phyloP scores from a whole-genome alignment of 2,888 invertebrate species.

The Ephialtes manifestator region DNA sequence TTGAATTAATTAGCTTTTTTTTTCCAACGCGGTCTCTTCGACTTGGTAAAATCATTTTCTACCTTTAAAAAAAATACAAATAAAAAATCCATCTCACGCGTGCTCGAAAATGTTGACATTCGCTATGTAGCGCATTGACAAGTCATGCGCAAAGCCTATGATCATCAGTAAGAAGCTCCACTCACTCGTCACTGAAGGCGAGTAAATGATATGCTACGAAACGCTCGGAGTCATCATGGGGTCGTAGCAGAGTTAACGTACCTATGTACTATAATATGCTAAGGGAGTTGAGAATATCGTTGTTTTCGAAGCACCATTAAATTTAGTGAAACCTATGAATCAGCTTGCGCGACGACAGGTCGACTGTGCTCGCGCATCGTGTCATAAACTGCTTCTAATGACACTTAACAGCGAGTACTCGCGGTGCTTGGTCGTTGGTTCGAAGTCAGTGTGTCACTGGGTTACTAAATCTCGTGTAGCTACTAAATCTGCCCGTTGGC shows the following conservation, averaged over 20 bases:
- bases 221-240: conserved; percentile 7
- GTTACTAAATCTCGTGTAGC: conserved; percentile 66
- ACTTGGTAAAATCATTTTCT: conserved; percentile 13
- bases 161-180: conserved; percentile 10
- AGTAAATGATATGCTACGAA: conserved; percentile 17
- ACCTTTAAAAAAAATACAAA: background rate
- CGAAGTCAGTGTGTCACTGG: conserved; percentile 66
- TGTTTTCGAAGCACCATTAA: background rate
- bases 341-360: background rate
- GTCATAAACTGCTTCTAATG: conserved; percentile 38
- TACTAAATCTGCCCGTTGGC: conserved; percentile 51
- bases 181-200: conserved; percentile 7
- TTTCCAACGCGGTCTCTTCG: background rate
- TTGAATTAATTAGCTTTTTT: conserved; percentile 50
- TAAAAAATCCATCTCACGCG: background rate
- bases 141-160: conserved; percentile 1
- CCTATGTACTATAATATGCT: background rate
- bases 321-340: conserved; percentile 18
- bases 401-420: conserved; percentile 19
- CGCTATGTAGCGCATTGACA: background rate
- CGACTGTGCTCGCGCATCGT: background rate
- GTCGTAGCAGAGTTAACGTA: background rate
- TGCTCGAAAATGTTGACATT: conserved; percentile 1
- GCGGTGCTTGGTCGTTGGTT: conserved; percentile 2
- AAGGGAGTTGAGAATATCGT: background rate